phyloP scores from a whole-genome alignment of 30 jellyfish, hydroid and myxozoan species.

The Aurelia sp. region DNA sequence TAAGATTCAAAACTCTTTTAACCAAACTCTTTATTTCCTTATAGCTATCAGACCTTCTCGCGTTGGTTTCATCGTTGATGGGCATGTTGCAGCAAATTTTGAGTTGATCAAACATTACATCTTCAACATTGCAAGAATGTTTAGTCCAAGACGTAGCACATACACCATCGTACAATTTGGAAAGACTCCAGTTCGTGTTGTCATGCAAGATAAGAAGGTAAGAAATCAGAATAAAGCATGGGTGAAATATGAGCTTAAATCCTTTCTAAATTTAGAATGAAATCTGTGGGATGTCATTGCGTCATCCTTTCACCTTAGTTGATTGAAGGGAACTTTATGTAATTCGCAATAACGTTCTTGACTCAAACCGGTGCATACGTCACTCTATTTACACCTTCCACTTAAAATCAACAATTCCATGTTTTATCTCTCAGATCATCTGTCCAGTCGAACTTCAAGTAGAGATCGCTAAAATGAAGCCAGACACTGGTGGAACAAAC shows the following conservation, averaged over 20 bases:
- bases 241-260: too few species aligned
- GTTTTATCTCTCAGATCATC: constrained; percentile 21
- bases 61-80: constrained; percentile 66
- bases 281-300: too few species aligned
- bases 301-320: too few species aligned
- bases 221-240: background rate
- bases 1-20: too few species aligned
- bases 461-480: constrained; percentile 40
- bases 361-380: too few species aligned
- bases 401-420: too few species aligned
- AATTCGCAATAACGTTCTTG: too few species aligned
- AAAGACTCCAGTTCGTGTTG: constrained; percentile 45
- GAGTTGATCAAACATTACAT: constrained; percentile 68
- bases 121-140: constrained; percentile 62
- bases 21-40: background rate
- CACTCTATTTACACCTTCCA: too few species aligned
- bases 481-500: constrained; percentile 56
- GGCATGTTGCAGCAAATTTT: constrained; percentile 34
- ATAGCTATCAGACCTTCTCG: constrained; percentile 56
- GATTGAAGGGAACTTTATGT: too few species aligned
- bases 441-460: constrained; percentile 50
- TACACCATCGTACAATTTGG: constrained; percentile 65
- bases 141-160: constrained; percentile 32
- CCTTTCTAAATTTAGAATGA: too few species aligned
- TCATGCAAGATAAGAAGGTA: constrained; percentile 56